Evolutionary conservation across 2,113 vertebrate genomes (phyloP).

Genomic region (Coptodon rendalli): DNA sequence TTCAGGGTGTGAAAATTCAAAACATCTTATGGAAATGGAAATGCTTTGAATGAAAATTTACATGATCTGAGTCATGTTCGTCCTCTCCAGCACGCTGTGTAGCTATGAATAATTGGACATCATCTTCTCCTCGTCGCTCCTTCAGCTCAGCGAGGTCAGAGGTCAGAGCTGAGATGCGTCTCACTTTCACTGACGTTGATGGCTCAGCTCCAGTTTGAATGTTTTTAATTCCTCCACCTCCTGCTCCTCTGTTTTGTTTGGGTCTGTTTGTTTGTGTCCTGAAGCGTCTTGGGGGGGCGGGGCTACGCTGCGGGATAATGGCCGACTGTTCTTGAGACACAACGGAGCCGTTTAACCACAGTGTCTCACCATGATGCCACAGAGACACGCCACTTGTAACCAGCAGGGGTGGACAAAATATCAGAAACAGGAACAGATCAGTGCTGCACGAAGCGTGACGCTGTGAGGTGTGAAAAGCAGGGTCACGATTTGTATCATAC

Average conservation of each 20-base stretch:
- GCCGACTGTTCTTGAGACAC: constrained; percentile 12
- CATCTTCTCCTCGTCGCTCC: neutral
- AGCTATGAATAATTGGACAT: neutral
- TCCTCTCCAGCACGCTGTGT: neutral
- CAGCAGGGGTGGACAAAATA: neutral
- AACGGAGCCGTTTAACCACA: neutral
- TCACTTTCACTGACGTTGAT: neutral
- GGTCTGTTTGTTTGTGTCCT: constrained; percentile 14
- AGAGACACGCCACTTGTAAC: neutral
- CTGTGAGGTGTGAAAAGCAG: neutral
- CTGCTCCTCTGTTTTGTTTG: neutral
- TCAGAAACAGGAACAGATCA: neutral
- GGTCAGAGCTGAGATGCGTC: neutral
- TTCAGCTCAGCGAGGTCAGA: neutral
- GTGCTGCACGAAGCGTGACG: neutral
- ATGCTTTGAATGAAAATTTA: neutral
- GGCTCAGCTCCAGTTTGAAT: neutral
- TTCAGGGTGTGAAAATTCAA: neutral
- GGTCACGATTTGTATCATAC: neutral
- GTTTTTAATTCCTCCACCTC: neutral
- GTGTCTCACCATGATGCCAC: neutral
- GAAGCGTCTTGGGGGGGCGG: neutral
- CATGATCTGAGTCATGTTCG: neutral
- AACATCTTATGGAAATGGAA: neutral
- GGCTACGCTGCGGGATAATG: neutral